Base-by-base conservation (phyloP, 2,113 vertebrate species). In the Prinia subflava region DNA sequence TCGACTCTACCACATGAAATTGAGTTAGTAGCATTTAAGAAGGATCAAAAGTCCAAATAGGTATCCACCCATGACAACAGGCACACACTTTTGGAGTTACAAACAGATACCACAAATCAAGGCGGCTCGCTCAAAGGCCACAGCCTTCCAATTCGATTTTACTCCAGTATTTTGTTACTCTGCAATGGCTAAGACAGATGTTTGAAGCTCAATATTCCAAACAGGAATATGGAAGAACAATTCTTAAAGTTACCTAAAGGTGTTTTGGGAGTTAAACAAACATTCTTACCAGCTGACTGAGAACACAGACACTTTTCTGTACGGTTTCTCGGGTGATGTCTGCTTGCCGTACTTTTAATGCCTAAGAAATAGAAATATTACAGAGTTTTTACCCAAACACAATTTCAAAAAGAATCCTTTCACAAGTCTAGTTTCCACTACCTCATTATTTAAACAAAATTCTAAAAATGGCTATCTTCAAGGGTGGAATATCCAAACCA, bases 291-390 rank as follows among this genome's bases (percentile, higher is more conserved):
- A 99, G 98, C 96, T 98, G 98, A 93, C 99, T 99, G 93, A 99
- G 98, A 93, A 99, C 99, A 95, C 99, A 99, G 75, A 99, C 99
- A 71, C 99, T 99, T 97, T 99, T 99, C 98, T 99, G 99, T 53
- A 99, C 99, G 0, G 99, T 99, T 97, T 99, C 99, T 89, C 99
- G 97, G 95, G 99, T 99, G 96, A 99, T 93, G 82, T 99, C 99
- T 19, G 99, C 99, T 98, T 99, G 99, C 15, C 99, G 98, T 77
- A 99, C 99, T 98, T 99, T 99, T 64, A 99, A 96, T 31, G 98
- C 98, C 99, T 99, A 94, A 73, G 55, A 94, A 96, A 91, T 4
- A 95, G 53, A 97, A 49, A n/a, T 5, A 88, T 74, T 33, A 76
- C 21, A 89, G 52, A 31, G 47, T 28, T 68, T 87, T 94, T 80